Evolutionary conservation across 2,888 invertebrate genomes (phyloP).

Genomic region (Ophioninae sp.): DNA sequence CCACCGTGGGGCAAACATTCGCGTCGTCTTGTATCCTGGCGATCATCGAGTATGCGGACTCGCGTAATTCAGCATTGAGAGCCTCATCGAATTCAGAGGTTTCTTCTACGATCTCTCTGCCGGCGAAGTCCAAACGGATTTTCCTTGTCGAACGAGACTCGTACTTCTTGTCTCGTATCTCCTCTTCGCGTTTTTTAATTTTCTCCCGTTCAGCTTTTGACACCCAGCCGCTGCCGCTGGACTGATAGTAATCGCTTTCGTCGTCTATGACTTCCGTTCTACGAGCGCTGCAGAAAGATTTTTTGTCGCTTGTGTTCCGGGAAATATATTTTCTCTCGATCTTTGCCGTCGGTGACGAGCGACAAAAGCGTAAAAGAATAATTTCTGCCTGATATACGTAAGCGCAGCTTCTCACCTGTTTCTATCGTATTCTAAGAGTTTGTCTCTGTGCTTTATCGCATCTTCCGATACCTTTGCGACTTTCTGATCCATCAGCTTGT

Average conservation of each 20-base stretch:
- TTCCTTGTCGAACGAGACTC: slow-evolving; percentile 86
- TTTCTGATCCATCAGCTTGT: slow-evolving; percentile 84
- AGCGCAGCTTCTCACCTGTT: slow-evolving; percentile 83
- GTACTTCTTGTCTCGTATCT: slow-evolving; percentile 86
- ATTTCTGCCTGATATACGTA: background rate
- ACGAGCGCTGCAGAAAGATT: slow-evolving; percentile 82
- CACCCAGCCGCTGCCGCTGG: slow-evolving; percentile 91
- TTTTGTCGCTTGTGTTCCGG: background rate
- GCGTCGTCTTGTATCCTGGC: slow-evolving; percentile 39
- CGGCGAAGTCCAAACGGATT: slow-evolving; percentile 89
- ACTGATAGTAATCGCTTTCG: slow-evolving; percentile 94
- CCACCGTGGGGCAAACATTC: slow-evolving; percentile 71
- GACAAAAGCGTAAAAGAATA: background rate
- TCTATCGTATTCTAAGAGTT: slow-evolving; percentile 91
- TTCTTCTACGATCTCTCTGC: slow-evolving; percentile 77
- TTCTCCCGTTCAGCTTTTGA: slow-evolving; percentile 86
- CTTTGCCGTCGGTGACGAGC: background rate
- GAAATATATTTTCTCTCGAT: background rate
- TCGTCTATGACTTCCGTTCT: slow-evolving; percentile 94
- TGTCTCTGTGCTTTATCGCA: slow-evolving; percentile 90
- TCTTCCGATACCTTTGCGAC: slow-evolving; percentile 85
- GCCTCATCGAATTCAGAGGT: slow-evolving; percentile 73
- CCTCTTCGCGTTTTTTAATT: slow-evolving; percentile 86
- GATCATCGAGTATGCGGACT: slow-evolving; percentile 78
- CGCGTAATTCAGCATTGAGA: slow-evolving; percentile 79